Percentiles rank a stretch among this genome's conserved stretches.
These are phyloP conservation scores for Limnephilus marmoratus DNA, from an alignment of 2,888 invertebrate genomes.

Conservation along the genomic window DNA sequence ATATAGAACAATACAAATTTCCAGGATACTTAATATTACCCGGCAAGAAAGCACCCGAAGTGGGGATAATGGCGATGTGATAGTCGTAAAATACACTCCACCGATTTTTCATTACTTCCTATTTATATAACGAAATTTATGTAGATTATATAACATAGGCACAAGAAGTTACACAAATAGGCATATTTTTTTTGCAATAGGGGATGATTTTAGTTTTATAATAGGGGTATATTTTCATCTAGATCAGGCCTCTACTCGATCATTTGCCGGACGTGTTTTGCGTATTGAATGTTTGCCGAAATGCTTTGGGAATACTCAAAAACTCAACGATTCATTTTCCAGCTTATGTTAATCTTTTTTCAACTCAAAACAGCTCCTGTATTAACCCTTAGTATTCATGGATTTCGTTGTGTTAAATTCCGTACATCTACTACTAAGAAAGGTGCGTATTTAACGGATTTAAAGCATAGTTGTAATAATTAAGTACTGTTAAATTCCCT, in stretches of 20 bases:
- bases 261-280: not conserved
- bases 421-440: not conserved
- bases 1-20: slow-evolving; percentile 27
- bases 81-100: slow-evolving; percentile 44
- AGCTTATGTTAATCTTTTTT: not conserved
- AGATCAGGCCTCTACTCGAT: not conserved
- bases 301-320: not conserved
- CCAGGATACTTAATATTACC: slow-evolving; percentile 12
- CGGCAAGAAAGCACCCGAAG: not conserved
- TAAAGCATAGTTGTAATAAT: not conserved
- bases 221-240: not conserved
- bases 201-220: not conserved
- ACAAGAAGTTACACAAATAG: not conserved
- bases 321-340: not conserved
- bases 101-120: slow-evolving; percentile 14
- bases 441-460: not conserved
- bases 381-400: not conserved
- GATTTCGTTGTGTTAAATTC: not conserved
- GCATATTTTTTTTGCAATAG: not conserved
- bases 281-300: not conserved
- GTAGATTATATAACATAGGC: not conserved
- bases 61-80: slow-evolving; percentile 19
- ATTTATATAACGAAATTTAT: not conserved
- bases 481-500: not conserved
- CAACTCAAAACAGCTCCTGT: not conserved